Evolutionary conservation across 1,140 invertebrate species (phyloP), one percentile per base, ranked within the genome.

Genomic region (Heliconius eleuchia): DNA sequence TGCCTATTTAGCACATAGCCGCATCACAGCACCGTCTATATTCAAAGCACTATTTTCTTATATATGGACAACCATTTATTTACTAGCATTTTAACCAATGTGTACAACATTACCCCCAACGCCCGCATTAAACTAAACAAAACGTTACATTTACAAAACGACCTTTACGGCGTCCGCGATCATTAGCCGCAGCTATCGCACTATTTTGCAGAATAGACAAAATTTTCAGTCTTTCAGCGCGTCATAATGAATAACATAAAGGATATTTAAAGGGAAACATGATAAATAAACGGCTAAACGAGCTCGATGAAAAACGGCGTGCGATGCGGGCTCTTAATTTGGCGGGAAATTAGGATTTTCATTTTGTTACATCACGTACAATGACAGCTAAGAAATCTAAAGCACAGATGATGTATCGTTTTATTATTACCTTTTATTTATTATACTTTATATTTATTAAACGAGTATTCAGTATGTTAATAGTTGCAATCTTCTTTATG

Each of bases 151-250:
- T 91, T 88, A 87, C 86, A 90, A 90, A 91, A 90, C 87, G 83
- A 86, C 80, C 71, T 73, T 83, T 76, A 77, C 82, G 91, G 90
- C 87, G 72, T 76, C 82, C 82, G 86, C 87, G 84, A 87, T 94
- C 91, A 94, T 94, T 94, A 94, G 89, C 88, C 81, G 2, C 85
- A 83, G 86, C 89, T 94, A 93, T 92, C 90, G 83, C 90, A 94
- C 93, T 93, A 93, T 94, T 92, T 88, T 89, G 93, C 89, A 87
- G 88, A 92, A 92, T 93, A 92, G 91, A 91, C 93, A 88, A 91
- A 93, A 94, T 92, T 91, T 91, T 88, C 86, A 91, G 93, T 92
- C 91, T 91, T 93, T 94, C 89, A 92, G 81, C 89, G 87, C 86
- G 86, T 86, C 82, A 86, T 91, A 91, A 94, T 94, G 90, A 91